phyloP scores from a whole-genome alignment of 1,140 invertebrate species.

The Octopus sinensis region DNA sequence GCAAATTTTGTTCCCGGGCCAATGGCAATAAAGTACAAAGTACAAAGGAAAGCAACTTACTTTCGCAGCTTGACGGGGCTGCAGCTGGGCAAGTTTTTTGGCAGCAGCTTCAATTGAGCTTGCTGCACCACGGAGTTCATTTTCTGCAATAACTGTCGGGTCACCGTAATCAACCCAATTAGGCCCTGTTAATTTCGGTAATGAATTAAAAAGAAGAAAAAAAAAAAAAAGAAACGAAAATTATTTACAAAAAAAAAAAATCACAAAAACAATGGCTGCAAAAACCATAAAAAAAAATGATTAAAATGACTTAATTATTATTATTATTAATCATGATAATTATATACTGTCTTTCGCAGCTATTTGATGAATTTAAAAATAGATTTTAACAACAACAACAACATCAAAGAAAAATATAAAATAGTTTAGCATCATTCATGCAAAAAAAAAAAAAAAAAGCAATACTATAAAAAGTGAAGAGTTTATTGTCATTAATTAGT shows the following conservation, averaged over 20 bases:
- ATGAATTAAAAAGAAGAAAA: not conserved
- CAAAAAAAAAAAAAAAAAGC: no score
- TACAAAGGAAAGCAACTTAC: conserved; percentile 28
- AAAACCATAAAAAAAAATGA: not conserved
- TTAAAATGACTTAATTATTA: no score
- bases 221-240: conserved; percentile 17
- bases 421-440: no score
- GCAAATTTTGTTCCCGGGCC: no score
- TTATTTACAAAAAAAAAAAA: conserved; percentile 5
- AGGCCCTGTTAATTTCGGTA: conserved; percentile 60
- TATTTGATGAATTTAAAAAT: no score
- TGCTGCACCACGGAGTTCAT: conserved; percentile 94
- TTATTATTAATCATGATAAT: no score
- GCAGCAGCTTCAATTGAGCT: conserved; percentile 97
- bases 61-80: conserved; percentile 68
- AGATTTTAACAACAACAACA: no score
- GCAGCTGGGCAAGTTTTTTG: conserved; percentile 85
- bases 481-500: no score
- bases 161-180: conserved; percentile 96
- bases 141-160: conserved; percentile 95
- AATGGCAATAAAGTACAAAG: no score
- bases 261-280: not conserved
- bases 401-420: no score
- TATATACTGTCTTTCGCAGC: no score
- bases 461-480: no score